phyloP scores from a whole-genome alignment of 1,140 invertebrate genomes.

The Camponotus pennsylvanicus region DNA sequence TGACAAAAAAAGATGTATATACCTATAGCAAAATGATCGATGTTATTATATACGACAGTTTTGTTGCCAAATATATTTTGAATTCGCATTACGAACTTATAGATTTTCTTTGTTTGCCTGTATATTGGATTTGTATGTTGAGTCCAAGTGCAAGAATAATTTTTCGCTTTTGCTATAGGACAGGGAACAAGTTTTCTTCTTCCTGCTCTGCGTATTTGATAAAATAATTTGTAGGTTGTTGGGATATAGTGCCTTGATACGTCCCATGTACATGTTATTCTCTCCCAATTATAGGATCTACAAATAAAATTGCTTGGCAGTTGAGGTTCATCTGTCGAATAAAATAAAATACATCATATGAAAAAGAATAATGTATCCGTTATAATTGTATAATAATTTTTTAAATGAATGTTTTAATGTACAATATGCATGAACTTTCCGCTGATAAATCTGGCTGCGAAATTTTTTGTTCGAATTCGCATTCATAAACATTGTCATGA shows the following conservation, averaged over 20 bases:
- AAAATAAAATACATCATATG: background rate
- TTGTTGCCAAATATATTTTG: slow-evolving; percentile 87
- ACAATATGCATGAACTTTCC: background rate
- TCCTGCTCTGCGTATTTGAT: slow-evolving; percentile 81
- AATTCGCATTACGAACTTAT: slow-evolving; percentile 86
- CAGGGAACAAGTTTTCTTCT: slow-evolving; percentile 79
- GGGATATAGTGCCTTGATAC: slow-evolving; percentile 85
- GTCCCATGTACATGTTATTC: slow-evolving; percentile 89
- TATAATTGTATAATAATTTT: background rate
- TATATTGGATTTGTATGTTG: slow-evolving; percentile 87
- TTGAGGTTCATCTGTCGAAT: slow-evolving; percentile 83
- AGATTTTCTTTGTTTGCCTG: slow-evolving; percentile 87
- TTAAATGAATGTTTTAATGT: background rate
- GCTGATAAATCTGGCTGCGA: background rate
- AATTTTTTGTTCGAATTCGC: no score
- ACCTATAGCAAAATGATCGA: slow-evolving; percentile 89
- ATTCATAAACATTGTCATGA: background rate
- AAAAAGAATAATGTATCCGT: background rate
- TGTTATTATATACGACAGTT: slow-evolving; percentile 83
- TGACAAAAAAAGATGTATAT: slow-evolving; percentile 27
- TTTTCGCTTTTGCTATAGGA: slow-evolving; percentile 67
- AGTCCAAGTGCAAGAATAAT: slow-evolving; percentile 87
- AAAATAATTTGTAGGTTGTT: slow-evolving; percentile 87
- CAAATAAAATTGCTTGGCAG: slow-evolving; percentile 89
- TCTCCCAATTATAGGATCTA: slow-evolving; percentile 89